phyloP scores from a whole-genome alignment of 2,797 vertebrate species.

The Sparidentex hasta region DNA sequence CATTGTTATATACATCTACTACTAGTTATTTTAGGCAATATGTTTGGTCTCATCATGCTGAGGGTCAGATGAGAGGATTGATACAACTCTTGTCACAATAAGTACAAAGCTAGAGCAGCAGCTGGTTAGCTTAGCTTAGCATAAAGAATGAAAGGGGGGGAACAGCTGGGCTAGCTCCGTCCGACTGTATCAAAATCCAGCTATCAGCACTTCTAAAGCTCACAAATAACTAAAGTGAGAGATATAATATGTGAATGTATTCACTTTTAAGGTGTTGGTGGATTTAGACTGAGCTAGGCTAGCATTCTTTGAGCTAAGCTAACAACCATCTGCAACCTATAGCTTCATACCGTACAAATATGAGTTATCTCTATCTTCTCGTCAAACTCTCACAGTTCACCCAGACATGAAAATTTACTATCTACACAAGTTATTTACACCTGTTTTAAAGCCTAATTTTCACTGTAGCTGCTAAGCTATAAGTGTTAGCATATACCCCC shows the following conservation, averaged over 20 bases:
- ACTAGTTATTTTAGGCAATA: background rate
- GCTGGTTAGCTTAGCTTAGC: background rate
- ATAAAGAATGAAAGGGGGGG: no score
- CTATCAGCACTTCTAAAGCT: background rate
- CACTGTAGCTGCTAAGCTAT: no score
- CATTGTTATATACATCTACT: background rate
- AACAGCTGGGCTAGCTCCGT: background rate
- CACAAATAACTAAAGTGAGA: background rate
- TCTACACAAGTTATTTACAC: no score
- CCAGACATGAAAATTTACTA: no score
- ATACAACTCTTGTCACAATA: background rate
- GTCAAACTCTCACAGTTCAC: background rate
- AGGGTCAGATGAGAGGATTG: no score
- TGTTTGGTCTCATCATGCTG: background rate
- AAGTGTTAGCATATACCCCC: no score
- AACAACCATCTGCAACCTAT: no score
- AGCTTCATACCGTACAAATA: background rate
- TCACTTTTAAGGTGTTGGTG: background rate
- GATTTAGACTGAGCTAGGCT: background rate
- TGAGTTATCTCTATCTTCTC: background rate
- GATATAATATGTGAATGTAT: no score
- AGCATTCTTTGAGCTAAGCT: background rate
- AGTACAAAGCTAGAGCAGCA: background rate
- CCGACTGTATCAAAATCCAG: background rate
- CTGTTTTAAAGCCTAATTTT: no score